A percentile compares a stretch with the other conserved stretches of the same genome.
Evolutionary conservation across 2,113 vertebrate species (phyloP).

Genomic region (Ivindomyrus marchei): DNA sequence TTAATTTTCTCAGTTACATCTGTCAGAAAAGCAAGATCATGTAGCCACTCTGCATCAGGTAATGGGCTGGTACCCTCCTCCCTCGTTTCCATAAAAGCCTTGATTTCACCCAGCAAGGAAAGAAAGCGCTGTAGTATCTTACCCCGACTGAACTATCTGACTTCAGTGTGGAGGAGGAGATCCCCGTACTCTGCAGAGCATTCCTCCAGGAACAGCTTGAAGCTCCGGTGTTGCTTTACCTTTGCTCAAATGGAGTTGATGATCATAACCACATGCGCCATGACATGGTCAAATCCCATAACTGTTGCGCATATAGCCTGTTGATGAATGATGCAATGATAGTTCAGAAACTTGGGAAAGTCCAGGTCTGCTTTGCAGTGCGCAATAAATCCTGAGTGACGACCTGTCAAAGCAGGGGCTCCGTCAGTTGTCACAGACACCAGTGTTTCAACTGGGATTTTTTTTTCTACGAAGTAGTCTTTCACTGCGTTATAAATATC

Average conservation of each 20-base stretch:
- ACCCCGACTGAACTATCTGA: conserved; percentile 31
- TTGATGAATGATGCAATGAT: conserved; percentile 38
- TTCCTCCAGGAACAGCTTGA: conserved; percentile 34
- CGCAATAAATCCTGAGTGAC: conserved; percentile 24
- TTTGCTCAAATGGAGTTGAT: conserved; percentile 30
- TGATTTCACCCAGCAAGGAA: conserved; percentile 34
- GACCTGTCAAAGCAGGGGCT: conserved; percentile 24
- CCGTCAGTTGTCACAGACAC: conserved; percentile 26
- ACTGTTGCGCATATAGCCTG: conserved; percentile 33
- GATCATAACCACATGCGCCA: conserved; percentile 35
- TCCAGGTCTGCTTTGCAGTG: conserved; percentile 35
- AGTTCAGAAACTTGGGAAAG: conserved; percentile 31
- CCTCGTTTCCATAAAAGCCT: conserved; percentile 31
- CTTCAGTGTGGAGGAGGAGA: conserved; percentile 30
- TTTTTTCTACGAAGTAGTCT: conserved; percentile 25
- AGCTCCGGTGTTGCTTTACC: conserved; percentile 32
- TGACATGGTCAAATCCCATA: conserved; percentile 29
- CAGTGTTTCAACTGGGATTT: conserved; percentile 32
- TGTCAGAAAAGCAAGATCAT: conserved; percentile 35
- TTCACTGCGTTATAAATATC: conserved; percentile 15
- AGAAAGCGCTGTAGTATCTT: conserved; percentile 26
- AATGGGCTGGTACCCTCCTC: conserved; percentile 20
- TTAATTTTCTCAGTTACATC: conserved; percentile 39
- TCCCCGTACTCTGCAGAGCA: conserved; percentile 37
- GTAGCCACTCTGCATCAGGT: conserved; percentile 26